Evolutionary conservation across 2,113 vertebrate species (phyloP), one percentile per base, ranked within the genome.

Genomic region (Rhinoptilus africanus): DNA sequence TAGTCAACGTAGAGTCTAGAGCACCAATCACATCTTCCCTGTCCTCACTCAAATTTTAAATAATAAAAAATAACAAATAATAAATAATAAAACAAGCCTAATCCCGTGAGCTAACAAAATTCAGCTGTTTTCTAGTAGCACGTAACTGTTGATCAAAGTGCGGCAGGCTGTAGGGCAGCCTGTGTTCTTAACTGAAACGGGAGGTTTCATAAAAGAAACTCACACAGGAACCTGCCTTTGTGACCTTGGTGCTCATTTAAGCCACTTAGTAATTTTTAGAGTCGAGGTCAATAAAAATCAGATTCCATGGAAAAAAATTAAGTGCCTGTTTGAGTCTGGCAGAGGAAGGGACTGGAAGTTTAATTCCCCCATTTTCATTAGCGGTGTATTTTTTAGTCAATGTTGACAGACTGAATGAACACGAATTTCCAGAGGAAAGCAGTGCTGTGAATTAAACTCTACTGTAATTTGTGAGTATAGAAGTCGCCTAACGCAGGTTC

Each of bases 211-310:
- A 54, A 96, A 95, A 94, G 93, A 95, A 95, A 94, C 51, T 93
- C 89, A 86, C 68, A 63, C 96, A 95, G 88, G 53, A 92, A 93
- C 83, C 84, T 90, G 67, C 73, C 93, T 92, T 74, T 92, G 92
- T 88, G 97, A 93, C 87, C 81, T 74, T 41, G 66, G 54, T 34
- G 54, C 56, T 89, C 86, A 94, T 92, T 97, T 93, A 95, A 97
- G 96, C 86, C 91, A 89, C 81, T 97, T 93, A 82, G 83, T 97
- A 96, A 96, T 90, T 88, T 94, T 96, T 95, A 93, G 86, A 87
- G 75, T 93, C 81, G 66, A 92, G 76, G 80, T 83, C 86, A 93
- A 88, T 92, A 88, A 95, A 96, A 97, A 97, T 97, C 94, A 94
- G 83, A 88, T 96, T 95, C 64, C 57, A 66, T 0, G 1, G 27